Evolutionary conservation across 2,113 vertebrate species (phyloP).

Genomic region (Megaleporinus macrocephalus): DNA sequence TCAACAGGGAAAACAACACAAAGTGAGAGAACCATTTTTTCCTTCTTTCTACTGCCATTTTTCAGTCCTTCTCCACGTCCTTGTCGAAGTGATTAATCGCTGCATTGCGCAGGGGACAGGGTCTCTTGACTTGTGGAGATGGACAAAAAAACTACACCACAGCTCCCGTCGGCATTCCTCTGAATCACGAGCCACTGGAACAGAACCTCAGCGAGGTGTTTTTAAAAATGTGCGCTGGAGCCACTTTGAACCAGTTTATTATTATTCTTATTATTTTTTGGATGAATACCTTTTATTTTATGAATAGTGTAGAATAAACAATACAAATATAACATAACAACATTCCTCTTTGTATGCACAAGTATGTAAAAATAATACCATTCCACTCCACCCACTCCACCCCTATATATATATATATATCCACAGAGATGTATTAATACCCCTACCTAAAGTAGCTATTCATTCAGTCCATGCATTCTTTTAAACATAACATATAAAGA

Average conservation of each 20-base stretch:
- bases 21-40: neutral
- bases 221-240: neutral
- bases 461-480: no score
- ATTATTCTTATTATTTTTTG: no score
- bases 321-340: no score
- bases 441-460: no score
- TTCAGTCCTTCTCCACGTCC: conserved; percentile 7
- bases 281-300: no score
- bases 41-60: conserved; percentile 11
- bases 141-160: neutral
- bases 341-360: no score
- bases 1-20: conserved; percentile 2
- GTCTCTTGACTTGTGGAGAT: conserved; percentile 30
- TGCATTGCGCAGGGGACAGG: conserved; percentile 31
- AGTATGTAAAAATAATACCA: no score
- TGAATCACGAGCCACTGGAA: conserved; percentile 20
- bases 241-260: neutral
- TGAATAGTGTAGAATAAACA: no score
- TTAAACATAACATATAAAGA: no score
- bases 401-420: no score
- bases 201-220: neutral
- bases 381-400: no score
- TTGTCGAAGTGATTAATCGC: conserved; percentile 53
- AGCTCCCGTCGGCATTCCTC: conserved; percentile 7
- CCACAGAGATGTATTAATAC: no score